phyloP scores from a whole-genome alignment of 2,888 invertebrate genomes.

The Coelogynopora nodosa region DNA sequence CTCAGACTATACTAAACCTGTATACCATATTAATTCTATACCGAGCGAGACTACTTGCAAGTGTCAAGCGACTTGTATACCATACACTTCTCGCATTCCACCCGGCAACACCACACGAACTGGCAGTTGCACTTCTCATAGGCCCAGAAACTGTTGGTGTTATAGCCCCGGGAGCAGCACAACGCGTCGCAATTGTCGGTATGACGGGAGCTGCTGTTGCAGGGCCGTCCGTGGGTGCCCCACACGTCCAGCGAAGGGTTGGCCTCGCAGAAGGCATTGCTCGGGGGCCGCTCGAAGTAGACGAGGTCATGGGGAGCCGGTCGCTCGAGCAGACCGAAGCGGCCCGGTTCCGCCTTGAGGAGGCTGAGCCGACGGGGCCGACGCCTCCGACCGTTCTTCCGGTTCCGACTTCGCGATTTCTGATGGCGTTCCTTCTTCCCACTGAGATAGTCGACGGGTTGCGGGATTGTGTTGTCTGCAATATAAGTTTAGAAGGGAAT shows the following conservation, averaged over 20 bases:
- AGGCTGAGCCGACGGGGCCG: not conserved
- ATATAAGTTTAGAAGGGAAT: no score
- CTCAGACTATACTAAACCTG: no score
- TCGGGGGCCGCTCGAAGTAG: constrained; percentile 83
- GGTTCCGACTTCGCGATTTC: not conserved
- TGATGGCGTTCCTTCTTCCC: not conserved
- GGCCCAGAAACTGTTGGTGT: constrained; percentile 58
- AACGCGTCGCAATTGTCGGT: constrained; percentile 55
- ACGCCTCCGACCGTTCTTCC: not conserved
- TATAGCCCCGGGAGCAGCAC: constrained; percentile 38
- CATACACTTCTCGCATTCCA: constrained; percentile 65
- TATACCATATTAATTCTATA: no score
- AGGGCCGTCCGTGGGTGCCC: constrained; percentile 50
- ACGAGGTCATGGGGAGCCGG: constrained; percentile 70
- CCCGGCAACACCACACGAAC: constrained; percentile 65
- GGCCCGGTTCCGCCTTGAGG: not conserved
- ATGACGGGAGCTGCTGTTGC: constrained; percentile 55
- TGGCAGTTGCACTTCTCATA: constrained; percentile 69
- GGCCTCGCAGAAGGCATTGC: constrained; percentile 77
- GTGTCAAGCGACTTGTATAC: constrained; percentile 41
- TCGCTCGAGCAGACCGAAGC: not conserved
- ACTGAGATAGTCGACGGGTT: not conserved
- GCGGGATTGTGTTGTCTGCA: constrained; percentile 12
- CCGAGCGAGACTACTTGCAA: not conserved
- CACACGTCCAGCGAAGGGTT: constrained; percentile 65